Base-by-base conservation (phyloP, 2,888 invertebrate species). In the Xestia c-nigrum region DNA sequence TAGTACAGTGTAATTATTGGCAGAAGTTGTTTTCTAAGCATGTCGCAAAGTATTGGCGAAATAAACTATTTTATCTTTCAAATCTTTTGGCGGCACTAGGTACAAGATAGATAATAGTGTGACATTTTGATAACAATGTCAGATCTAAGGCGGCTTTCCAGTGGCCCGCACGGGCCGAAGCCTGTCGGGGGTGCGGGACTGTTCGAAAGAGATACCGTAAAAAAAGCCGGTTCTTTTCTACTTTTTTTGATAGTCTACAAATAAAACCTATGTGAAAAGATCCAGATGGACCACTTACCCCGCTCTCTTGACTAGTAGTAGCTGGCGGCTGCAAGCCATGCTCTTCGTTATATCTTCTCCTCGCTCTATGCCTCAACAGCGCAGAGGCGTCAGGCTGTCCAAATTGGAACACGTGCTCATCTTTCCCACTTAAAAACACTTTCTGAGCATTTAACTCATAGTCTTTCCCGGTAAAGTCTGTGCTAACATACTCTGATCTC, bases 371-470 rank as follows among this genome's bases (percentile, higher is more conserved):
- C 94, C 94, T 93, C 86, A 97, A 96, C 91, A 97, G 93, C 91
- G 95, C 97, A 89, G 96, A 95, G 31, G 96, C 96, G 69, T 96
- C 96, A 3, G 98, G 98, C 89, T 98, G 98, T 82, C 98, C 98
- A 64, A 96, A 96, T 87, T 94, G 94, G 80, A 96, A 96, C 83
- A 96, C 92, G 88, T 94, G 95, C 47, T 96, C 95, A 31, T 96
- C 96, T 69, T 94, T 94, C 16, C 90, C 93, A 82, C 87, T 89
- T 59, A 94, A 69, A 69, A 95, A 94, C 92, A 93, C 93, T 80
- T 93, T 96, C 94, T 98, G 93, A 79, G 79, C 85, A 67, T 84
- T 78, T n/a, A 84, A 31, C 2, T 89, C 89, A 79, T 78, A 89
- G 83, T 89, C 87, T 84, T 89, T 90, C 5, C 82, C 79, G 24